Conservation (phyloP, 2,888 invertebrate species). For the Watsonalla cultraria region DNA sequence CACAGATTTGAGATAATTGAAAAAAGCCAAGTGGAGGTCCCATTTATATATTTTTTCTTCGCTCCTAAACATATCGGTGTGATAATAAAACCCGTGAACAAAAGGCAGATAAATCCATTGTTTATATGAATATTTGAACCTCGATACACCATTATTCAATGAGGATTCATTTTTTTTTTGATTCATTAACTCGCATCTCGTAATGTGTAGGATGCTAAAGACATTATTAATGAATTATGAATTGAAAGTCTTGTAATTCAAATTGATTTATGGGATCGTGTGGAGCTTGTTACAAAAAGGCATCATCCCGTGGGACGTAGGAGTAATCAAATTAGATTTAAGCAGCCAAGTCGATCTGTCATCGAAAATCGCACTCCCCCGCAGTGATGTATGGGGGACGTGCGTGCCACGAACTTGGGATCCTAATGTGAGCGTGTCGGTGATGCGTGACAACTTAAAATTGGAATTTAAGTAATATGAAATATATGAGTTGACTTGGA, state of each 20-base stretch:
- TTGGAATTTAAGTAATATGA: too few relatives aligned
- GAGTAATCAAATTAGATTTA: constrained; percentile 58
- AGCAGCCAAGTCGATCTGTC: constrained; percentile 54
- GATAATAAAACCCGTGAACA: constrained; percentile 6
- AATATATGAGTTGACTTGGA: too few relatives aligned
- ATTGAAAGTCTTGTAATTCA: background rate
- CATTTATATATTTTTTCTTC: constrained; percentile 29
- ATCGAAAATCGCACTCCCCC: constrained; percentile 32
- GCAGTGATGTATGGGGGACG: constrained; percentile 34
- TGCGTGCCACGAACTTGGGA: constrained; percentile 40
- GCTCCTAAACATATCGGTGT: constrained; percentile 17
- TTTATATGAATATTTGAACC: background rate
- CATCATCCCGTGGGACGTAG: constrained; percentile 18
- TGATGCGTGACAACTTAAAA: background rate
- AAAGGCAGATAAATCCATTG: background rate
- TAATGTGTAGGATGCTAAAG: background rate
- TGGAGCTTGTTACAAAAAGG: constrained; percentile 8
- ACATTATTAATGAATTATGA: background rate
- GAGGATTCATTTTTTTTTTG: background rate
- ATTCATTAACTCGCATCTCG: background rate
- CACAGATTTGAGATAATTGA: constrained; percentile 52
- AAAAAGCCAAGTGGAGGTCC: constrained; percentile 33
- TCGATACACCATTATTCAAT: too few relatives aligned
- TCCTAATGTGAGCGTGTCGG: constrained; percentile 15
- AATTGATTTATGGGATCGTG: constrained; percentile 1